Conservation (phyloP, 2,888 invertebrate genomes). For the Eulithis prunata region DNA sequence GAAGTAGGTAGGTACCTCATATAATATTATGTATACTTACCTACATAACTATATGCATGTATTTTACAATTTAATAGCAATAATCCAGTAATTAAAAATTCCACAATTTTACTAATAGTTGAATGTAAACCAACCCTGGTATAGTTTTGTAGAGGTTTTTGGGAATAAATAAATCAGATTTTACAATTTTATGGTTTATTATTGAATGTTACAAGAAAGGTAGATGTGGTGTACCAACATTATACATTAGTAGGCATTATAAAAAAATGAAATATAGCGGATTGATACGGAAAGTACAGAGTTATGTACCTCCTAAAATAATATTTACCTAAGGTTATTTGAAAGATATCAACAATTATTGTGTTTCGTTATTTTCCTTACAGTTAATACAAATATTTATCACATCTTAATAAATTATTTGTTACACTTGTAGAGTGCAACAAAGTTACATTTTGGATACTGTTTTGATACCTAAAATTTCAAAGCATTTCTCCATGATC, state of each 20-base stretch:
- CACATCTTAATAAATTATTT: constrained; percentile 11
- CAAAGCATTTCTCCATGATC: constrained; percentile 93
- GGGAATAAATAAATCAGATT: constrained; percentile 76
- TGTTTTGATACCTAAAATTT: constrained; percentile 95
- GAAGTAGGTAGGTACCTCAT: background rate
- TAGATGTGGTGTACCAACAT: background rate
- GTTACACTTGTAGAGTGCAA: constrained; percentile 2
- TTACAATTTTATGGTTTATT: constrained; percentile 58
- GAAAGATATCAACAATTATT: constrained; percentile 4
- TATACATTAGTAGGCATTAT: background rate
- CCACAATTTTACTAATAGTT: constrained; percentile 46
- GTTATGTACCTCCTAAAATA: too few species aligned
- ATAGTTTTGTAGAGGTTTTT: constrained; percentile 83
- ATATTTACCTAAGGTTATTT: background rate
- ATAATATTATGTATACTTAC: constrained; percentile 1
- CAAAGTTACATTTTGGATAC: constrained; percentile 93
- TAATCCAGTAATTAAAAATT: constrained; percentile 52
- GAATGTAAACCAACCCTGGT: constrained; percentile 71
- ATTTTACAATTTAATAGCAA: constrained; percentile 3
- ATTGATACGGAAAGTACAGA: too few species aligned
- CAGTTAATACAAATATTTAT: constrained; percentile 15
- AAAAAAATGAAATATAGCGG: too few species aligned
- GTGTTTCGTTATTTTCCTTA: constrained; percentile 8
- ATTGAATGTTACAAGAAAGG: constrained; percentile 5
- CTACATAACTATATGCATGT: background rate